phyloP scores from a whole-genome alignment of 2,113 vertebrate genomes.

The Sceloporus tristichus region DNA sequence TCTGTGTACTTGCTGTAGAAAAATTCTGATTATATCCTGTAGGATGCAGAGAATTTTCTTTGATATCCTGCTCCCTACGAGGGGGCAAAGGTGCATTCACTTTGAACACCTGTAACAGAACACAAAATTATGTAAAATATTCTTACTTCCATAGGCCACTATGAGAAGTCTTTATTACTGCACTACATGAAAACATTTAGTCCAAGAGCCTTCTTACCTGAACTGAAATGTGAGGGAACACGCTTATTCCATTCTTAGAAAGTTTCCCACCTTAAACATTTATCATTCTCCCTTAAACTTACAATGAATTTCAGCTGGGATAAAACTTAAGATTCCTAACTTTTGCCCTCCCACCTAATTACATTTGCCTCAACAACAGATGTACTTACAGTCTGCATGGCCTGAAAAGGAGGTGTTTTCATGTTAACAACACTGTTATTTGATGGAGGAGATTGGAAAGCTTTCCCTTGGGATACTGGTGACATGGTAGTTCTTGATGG shows the following conservation, averaged over 20 bases:
- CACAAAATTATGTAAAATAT: not conserved
- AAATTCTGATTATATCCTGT: constrained; percentile 80
- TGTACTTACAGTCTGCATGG: constrained; percentile 88
- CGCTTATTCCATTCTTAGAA: too few species aligned
- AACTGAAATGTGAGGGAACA: too few species aligned
- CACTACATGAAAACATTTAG: not conserved
- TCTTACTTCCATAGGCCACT: not conserved
- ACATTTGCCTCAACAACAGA: not conserved
- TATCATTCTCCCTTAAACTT: too few species aligned
- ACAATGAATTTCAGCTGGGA: too few species aligned
- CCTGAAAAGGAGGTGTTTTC: constrained; percentile 83
- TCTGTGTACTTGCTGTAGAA: constrained; percentile 91
- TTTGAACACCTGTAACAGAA: constrained; percentile 87
- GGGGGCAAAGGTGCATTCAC: constrained; percentile 83
- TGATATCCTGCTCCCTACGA: constrained; percentile 82
- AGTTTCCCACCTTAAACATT: too few species aligned
- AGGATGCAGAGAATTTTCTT: constrained; percentile 78
- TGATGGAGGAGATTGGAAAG: constrained; percentile 83
- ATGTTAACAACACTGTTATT: constrained; percentile 76
- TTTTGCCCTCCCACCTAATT: not conserved
- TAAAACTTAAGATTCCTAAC: too few species aligned
- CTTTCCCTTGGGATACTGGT: constrained; percentile 68
- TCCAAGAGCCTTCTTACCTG: not conserved
- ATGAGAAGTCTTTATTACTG: not conserved
- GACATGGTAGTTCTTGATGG: constrained; percentile 70